phyloP scores from a whole-genome alignment of 2,888 invertebrate species.

The Drosophila demipolita region DNA sequence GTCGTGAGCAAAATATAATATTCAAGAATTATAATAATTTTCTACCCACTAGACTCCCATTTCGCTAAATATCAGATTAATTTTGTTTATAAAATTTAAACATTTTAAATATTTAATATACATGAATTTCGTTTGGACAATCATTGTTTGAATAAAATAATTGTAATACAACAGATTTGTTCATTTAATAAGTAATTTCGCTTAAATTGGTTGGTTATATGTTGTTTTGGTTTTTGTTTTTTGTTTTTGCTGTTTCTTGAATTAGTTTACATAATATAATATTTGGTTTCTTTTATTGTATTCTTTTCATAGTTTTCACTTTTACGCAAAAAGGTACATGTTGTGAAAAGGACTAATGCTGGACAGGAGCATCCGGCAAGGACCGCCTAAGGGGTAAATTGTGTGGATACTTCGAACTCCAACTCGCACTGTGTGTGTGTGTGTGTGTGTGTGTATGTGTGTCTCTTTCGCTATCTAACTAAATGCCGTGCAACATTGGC shows the following conservation, averaged over 20 bases:
- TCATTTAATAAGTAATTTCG: conserved; percentile 30
- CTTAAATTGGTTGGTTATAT: conserved; percentile 43
- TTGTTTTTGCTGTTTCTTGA: conserved; percentile 5
- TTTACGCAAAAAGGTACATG: conserved; percentile 81
- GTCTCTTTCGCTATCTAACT: conserved; percentile 36
- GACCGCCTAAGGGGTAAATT: conserved; percentile 44
- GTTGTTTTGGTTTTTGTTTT: conserved; percentile 28
- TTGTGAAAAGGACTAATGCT: conserved; percentile 77
- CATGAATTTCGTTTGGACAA: conserved; percentile 45
- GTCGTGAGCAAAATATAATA: not conserved
- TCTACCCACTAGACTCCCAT: not conserved
- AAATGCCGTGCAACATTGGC: conserved; percentile 61
- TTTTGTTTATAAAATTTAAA: conserved; percentile 63
- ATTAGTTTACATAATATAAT: conserved; percentile 63
- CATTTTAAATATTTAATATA: conserved; percentile 55
- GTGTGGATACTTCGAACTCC: conserved; percentile 3
- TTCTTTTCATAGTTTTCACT: conserved; percentile 80
- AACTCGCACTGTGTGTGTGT: not conserved
- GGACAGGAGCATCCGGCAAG: conserved; percentile 46
- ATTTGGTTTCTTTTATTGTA: conserved; percentile 72
- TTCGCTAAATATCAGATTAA: not conserved
- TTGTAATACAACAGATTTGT: conserved; percentile 54
- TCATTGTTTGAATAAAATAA: conserved; percentile 54
- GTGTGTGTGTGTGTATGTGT: conserved; percentile 1
- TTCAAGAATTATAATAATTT: not conserved